Evolutionary conservation across 2,888 invertebrate genomes (phyloP), one percentile per base, ranked within the genome.

Genomic region (Nomada goodeniana): DNA sequence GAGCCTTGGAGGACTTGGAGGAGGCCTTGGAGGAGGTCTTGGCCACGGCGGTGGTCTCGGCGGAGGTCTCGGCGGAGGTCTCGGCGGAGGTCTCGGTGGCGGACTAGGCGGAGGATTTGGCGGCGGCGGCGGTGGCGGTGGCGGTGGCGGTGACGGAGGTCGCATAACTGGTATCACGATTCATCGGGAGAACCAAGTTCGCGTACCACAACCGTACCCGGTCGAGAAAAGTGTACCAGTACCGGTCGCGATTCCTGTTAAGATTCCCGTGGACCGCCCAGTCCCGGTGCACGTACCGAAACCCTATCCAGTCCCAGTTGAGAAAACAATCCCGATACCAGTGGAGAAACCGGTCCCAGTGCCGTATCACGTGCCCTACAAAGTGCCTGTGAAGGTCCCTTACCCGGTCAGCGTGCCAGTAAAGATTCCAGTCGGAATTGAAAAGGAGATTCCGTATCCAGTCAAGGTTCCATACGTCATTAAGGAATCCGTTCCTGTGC

Each of bases 301-400:
- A 47, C 88, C 90, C 26, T 91, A 91, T 59, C 91, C 91, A 15
- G 92, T 92, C n/a, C 90, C 83, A 13, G 90, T 91, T 3, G 91
- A 91, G 77, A 92, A 92, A 69, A 70, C 88, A 26, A 65, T 92
- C 11, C 90, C 80, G 0, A 82, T 88, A 0, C 91, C 91, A 5
- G 92, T 92, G 11, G 92, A 93, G 81, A 93, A 92, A 83, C 90
- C 89, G n/a, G 90, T 91, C 44, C 90, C 92, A 11, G 92, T 92
- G 7, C 92, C 90, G 20, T 84, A 84, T 69, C 91, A 90, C 72
- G 92, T 93, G 36, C 92, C 92, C 44, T 88, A 90, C 50, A 89
- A 90, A 78, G 91, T 93, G 26, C 92, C 89, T 44, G 89, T 89
- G 55, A 90, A 91, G 83, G 89, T 92, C 1, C 92, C 92, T 0